phyloP scores from a whole-genome alignment of 2,797 vertebrate species.

The Ctenopoma kingsleyae region DNA sequence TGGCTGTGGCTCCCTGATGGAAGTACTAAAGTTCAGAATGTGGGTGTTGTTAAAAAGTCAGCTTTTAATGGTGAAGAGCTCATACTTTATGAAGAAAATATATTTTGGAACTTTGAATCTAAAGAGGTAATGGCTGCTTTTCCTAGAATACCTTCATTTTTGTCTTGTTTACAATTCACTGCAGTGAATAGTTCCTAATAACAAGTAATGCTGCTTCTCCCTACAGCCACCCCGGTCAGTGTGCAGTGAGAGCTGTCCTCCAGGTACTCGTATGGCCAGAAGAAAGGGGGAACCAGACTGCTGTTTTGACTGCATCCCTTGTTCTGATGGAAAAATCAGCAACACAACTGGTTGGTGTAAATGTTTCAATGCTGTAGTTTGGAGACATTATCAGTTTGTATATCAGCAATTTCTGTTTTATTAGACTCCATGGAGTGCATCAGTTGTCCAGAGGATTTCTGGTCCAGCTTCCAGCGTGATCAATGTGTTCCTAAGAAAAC shows the following conservation, averaged over 20 bases:
- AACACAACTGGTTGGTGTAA: slow-evolving; percentile 75
- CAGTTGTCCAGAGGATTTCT: slow-evolving; percentile 67
- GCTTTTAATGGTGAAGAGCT: slow-evolving; percentile 56
- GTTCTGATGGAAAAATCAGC: slow-evolving; percentile 80
- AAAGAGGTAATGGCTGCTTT: slow-evolving; percentile 25
- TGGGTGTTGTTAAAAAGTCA: slow-evolving; percentile 73
- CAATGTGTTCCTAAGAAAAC: slow-evolving; percentile 71
- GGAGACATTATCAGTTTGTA: neutral
- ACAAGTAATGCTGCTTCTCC: neutral
- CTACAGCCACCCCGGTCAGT: slow-evolving; percentile 64
- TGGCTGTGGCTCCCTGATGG: slow-evolving; percentile 74
- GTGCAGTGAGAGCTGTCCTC: slow-evolving; percentile 75
- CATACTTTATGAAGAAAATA: slow-evolving; percentile 64
- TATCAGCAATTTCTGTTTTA: neutral
- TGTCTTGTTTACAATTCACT: neutral
- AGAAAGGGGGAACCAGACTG: slow-evolving; percentile 71
- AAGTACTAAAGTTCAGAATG: slow-evolving; percentile 55
- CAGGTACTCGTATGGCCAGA: slow-evolving; percentile 70
- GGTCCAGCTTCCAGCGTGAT: slow-evolving; percentile 55
- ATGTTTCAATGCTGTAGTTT: neutral
- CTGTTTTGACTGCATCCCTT: slow-evolving; percentile 83
- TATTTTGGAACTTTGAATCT: slow-evolving; percentile 77
- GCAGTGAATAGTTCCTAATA: neutral
- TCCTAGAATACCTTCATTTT: neutral
- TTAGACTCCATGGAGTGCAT: slow-evolving; percentile 74